Evolutionary conservation across 2,797 vertebrate species (phyloP).

Genomic region (Hozukius guyotensis): DNA sequence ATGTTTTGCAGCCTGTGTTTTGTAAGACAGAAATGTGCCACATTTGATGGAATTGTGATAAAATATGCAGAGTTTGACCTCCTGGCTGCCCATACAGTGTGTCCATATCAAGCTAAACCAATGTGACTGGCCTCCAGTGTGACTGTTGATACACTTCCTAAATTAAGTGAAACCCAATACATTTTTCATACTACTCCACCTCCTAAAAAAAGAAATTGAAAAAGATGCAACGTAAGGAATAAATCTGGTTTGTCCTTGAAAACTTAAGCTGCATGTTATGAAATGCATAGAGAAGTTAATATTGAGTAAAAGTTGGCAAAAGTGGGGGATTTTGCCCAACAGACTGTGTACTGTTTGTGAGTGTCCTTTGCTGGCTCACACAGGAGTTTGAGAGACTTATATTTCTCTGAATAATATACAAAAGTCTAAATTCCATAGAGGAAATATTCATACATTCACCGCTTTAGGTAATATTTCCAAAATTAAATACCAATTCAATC

Average conservation of each 20-base stretch:
- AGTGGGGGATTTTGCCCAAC: neutral
- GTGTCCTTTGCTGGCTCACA: neutral
- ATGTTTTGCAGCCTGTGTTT: neutral
- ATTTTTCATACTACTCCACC: neutral
- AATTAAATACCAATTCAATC: neutral
- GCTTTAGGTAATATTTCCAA: neutral
- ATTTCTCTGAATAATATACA: neutral
- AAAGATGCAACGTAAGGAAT: neutral
- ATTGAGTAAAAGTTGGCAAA: slow-evolving; percentile 14
- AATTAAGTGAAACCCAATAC: neutral
- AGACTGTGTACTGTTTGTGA: neutral
- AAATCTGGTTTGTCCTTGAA: slow-evolving; percentile 18
- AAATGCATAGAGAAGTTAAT: slow-evolving; percentile 11
- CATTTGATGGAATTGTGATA: neutral
- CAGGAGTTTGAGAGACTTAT: neutral
- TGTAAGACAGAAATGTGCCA: neutral
- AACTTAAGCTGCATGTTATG: neutral
- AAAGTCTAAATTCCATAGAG: neutral
- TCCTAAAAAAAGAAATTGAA: neutral
- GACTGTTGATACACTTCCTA: neutral
- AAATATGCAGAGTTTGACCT: neutral
- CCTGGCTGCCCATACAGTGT: neutral
- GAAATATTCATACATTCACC: neutral
- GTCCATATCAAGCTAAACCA: neutral
- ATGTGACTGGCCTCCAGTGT: neutral